phyloP scores from a whole-genome alignment of 1,140 invertebrate genomes.

The Sipha flava region DNA sequence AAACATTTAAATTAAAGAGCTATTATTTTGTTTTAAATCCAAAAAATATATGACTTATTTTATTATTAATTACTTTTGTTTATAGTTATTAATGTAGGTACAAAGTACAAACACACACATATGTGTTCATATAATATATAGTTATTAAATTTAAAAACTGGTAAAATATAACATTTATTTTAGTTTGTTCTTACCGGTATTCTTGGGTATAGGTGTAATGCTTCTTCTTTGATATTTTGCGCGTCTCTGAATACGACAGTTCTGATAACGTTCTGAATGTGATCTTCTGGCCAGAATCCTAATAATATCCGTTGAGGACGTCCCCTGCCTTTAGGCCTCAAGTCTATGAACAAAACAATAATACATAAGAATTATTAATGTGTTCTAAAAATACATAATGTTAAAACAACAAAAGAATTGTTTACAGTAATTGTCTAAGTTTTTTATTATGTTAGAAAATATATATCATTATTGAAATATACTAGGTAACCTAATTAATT shows the following conservation, averaged over 20 bases:
- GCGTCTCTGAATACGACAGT: slow-evolving; percentile 81
- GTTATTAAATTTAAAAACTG: no score
- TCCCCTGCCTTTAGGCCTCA: slow-evolving; percentile 78
- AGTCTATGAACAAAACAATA: slow-evolving; percentile 50
- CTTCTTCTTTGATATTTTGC: slow-evolving; percentile 66
- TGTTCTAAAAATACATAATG: no score
- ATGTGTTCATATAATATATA: no score
- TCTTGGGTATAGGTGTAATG: slow-evolving; percentile 50
- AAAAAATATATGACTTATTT: no score
- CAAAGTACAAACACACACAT: no score
- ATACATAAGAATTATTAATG: background rate
- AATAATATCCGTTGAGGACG: slow-evolving; percentile 78
- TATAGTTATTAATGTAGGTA: no score
- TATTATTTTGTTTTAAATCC: background rate
- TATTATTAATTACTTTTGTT: background rate
- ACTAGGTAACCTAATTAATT: background rate
- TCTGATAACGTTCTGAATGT: slow-evolving; percentile 79
- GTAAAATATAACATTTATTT: no score
- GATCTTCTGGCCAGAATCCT: slow-evolving; percentile 85
- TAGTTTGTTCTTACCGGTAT: slow-evolving; percentile 44
- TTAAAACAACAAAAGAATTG: no score
- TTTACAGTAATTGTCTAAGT: no score
- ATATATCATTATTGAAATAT: background rate
- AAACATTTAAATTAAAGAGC: background rate
- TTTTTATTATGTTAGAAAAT: no score